These are phyloP conservation scores for Chesias legatella DNA, from an alignment of 2,888 invertebrate genomes.

Conservation along the genomic window DNA sequence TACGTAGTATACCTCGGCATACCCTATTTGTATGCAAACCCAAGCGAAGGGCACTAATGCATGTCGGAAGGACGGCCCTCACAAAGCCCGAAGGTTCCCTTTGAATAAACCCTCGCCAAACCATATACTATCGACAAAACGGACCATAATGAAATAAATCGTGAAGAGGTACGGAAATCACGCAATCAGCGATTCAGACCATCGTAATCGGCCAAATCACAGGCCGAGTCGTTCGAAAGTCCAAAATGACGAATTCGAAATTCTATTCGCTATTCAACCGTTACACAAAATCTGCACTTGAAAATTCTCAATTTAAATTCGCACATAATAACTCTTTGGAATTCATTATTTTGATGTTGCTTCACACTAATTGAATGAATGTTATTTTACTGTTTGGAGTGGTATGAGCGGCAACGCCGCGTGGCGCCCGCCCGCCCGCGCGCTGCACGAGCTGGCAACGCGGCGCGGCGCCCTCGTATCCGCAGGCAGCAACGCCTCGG, in stretches of 20 bases:
- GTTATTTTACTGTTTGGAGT: conserved; percentile 61
- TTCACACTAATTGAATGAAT: conserved; percentile 67
- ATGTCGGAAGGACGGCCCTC: conserved; percentile 10
- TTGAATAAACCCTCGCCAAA: conserved; percentile 28
- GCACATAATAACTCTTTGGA: conserved; percentile 38
- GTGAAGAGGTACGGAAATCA: conserved; percentile 35
- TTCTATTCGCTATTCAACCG: too few species aligned
- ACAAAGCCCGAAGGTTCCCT: conserved; percentile 15
- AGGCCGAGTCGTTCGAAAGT: conserved; percentile 12
- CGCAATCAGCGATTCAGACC: conserved; percentile 44
- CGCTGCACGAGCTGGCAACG: conserved; percentile 66
- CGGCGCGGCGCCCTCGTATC: conserved; percentile 62
- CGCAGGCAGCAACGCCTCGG: conserved; percentile 50
- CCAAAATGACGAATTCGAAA: background rate
- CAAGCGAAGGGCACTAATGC: conserved; percentile 17
- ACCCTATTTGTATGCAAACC: too few species aligned
- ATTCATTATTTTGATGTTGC: conserved; percentile 48
- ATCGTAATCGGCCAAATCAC: conserved; percentile 33
- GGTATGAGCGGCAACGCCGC: conserved; percentile 55
- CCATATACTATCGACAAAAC: conserved; percentile 8
- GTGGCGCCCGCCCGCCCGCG: conserved; percentile 61
- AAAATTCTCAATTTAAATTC: conserved; percentile 32
- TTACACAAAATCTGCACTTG: background rate
- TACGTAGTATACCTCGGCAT: too few species aligned
- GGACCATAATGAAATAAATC: conserved; percentile 34